Percentiles rank a stretch among this genome's conserved stretches.
These are phyloP conservation scores for Ranitomeya imitator DNA, from an alignment of 2,113 vertebrate genomes.

Conservation along the genomic window DNA sequence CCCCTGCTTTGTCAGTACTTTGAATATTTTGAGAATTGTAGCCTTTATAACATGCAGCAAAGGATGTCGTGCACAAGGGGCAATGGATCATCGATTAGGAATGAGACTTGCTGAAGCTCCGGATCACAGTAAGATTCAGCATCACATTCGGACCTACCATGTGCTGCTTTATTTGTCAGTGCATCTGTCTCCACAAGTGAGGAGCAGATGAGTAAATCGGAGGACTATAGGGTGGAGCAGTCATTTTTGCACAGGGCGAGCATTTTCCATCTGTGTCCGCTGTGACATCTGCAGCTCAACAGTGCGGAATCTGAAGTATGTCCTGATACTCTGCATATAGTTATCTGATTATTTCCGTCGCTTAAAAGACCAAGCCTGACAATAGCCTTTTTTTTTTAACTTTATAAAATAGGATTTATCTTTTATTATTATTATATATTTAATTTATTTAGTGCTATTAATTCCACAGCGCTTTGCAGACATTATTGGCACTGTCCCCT, in stretches of 20 bases:
- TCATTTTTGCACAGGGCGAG: not conserved
- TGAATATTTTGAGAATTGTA: too few species aligned
- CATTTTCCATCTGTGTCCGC: not conserved
- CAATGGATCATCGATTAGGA: too few species aligned
- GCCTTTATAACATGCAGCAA: too few species aligned
- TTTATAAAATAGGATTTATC: not conserved
- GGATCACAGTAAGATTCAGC: not conserved
- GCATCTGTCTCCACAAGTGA: not conserved
- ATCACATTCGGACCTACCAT: not conserved
- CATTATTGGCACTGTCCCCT: too few species aligned
- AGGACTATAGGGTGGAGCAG: not conserved
- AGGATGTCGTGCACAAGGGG: too few species aligned
- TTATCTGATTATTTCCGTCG: not conserved
- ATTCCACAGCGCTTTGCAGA: too few species aligned
- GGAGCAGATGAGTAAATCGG: not conserved
- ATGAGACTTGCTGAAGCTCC: too few species aligned
- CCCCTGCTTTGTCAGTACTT: too few species aligned
- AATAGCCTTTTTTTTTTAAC: not conserved
- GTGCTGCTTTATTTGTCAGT: not conserved
- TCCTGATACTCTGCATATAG: not conserved
- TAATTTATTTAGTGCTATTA: not conserved
- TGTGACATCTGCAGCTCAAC: not conserved
- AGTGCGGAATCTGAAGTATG: not conserved
- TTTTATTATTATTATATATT: too few species aligned
- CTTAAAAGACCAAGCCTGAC: not conserved